These are phyloP conservation scores for Prionailurus bengalensis DNA, from an alignment of 2,113 vertebrate species.

Conservation along the genomic window DNA sequence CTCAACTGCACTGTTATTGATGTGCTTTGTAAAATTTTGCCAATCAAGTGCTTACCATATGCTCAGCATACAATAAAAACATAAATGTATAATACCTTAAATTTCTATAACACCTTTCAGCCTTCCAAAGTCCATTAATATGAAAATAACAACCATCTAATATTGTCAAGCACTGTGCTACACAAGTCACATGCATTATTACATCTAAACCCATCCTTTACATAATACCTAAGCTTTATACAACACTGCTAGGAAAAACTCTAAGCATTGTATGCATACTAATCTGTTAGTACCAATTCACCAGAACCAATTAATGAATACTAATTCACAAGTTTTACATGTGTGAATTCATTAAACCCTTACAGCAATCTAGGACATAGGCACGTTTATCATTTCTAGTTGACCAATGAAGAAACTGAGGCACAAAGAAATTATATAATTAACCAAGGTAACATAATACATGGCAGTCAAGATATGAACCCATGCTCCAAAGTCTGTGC, in stretches of 20 bases:
- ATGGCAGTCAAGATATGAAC: neutral
- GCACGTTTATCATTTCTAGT: neutral
- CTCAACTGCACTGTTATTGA: neutral
- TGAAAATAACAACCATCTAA: neutral
- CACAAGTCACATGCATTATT: constrained; percentile 4
- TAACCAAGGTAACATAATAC: neutral
- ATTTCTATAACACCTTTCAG: neutral
- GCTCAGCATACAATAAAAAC: constrained; percentile 1
- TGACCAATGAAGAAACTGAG: constrained; percentile 35
- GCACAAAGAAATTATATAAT: neutral
- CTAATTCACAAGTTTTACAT: neutral
- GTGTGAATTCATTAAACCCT: neutral
- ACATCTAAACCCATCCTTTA: neutral
- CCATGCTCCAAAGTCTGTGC: neutral
- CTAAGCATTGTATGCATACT: neutral
- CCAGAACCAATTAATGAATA: neutral
- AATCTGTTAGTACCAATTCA: neutral
- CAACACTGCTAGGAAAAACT: neutral
- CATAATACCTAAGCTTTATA: neutral
- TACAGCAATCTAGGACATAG: neutral
- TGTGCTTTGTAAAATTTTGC: neutral
- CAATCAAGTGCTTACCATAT: neutral
- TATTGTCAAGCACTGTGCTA: neutral
- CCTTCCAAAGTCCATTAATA: neutral
- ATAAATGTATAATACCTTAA: neutral